Base-by-base conservation (phyloP, 2,113 vertebrate species). In the Entosphenus tridentatus region DNA sequence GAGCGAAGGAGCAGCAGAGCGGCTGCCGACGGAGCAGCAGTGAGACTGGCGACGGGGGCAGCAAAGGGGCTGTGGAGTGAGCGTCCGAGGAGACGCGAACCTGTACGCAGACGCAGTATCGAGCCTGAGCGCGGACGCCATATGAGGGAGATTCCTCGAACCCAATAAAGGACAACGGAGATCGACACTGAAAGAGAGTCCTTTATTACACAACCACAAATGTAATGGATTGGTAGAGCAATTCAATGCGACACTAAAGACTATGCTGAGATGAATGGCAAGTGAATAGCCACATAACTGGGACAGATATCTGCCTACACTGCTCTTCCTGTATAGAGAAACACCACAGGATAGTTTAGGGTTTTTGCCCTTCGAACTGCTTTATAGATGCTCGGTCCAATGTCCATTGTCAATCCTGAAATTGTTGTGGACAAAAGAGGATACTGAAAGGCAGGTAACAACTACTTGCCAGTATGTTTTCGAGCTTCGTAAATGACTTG, bases 281-380 rank as follows among this genome's bases (percentile, higher is more conserved):
- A 59, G 57, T 10, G 68, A 56, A 11, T 12, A 56, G 21, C 55
- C 69, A 8, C 54, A n/a, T 16, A 67, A 68, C 56, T 71, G 59
- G 70, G 18, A 71, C 56, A 56, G 55, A 10, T 68, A 14, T 54
- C n/a, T 71, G 55, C 70, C 54, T 3, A 57, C 21, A 8, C 8
- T 71, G 8, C 62, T 71, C 8, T 68, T 68, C 58, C 55, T 68
- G n/a, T 71, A 58, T 17, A 55, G 70, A 57, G 70, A 72, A 56
- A 16, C 70, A 9, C 70, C 72, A 2, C 72, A 73, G 54, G 57
- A 54, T 5, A 71, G 67, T 2, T 71, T 71, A 3, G 70, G 70
- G 1, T 71, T 68, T 56, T 71, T 69, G 2, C 70, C 68, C 8
- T 73, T 73, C 16, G 70, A 73, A 9, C 70, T 73, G 1, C 68